Evolutionary conservation across 2,888 invertebrate species (phyloP), one percentile per base, ranked within the genome.

Genomic region (Blastobasis adustella): DNA sequence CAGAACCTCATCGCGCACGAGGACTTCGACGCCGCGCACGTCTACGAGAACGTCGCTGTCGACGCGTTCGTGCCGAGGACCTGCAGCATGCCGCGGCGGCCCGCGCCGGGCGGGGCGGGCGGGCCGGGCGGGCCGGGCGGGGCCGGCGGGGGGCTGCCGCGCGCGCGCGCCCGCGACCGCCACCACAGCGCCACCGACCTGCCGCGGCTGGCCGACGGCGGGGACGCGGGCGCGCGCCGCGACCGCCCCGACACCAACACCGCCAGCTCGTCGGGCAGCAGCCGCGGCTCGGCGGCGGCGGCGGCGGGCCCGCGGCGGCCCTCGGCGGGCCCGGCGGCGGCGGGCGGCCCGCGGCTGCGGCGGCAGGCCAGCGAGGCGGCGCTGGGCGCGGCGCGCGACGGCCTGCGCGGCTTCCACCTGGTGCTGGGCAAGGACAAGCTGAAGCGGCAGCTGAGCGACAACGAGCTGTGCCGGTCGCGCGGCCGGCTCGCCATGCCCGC

Each of bases 81-180:
- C 58, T 86, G 87, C 63, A 87, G 82, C 62, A 87, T 88, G 88
- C 89, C 89, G 48, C 79, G 89, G 3, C 75, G 87, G 10, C 80
- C 79, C 54, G 71, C 79, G 46, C 67, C 70, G 54, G 76, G 61
- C 54, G 76, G 74, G 47, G 76, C 84, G 55, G 67, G 79, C 40
- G 73, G 87, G 4, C 88, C 87, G 61, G 76, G 76, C 72, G 85
- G 88, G 69, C 73, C 79, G 68, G 82, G 79, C 1, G 83, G 81
- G 45, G n/a, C n/a, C n/a, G 23, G 23, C 23, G 23, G 23, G 23
- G 23, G 23, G 23, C 67, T 82, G 49, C 85, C 87, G 37, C 76
- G 85, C 51, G 77, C 76, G 7, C 80, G 79, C 54, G 69, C 73
- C 60, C 79, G 82, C 61, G 77, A 77, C 51, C 81, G 75, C 58